Conservation (phyloP, 53 echinoderm and acorn worm species). For the Holothuria leucospilota region DNA sequence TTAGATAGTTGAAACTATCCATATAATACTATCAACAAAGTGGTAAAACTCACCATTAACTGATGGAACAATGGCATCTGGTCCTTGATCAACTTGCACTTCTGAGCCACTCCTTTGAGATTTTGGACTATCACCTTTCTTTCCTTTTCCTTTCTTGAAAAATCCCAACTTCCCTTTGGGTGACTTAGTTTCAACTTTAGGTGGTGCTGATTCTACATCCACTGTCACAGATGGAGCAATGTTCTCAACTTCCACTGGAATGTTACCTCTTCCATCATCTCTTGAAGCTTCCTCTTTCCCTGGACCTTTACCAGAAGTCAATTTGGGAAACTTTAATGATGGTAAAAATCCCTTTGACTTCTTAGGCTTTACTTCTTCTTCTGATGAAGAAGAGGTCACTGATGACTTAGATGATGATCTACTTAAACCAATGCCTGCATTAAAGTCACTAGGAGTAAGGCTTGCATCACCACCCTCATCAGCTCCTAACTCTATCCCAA, state of each 20-base stretch:
- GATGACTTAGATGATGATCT: conserved; percentile 42
- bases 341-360: conserved; percentile 31
- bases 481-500: too few species aligned
- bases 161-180: conserved; percentile 33
- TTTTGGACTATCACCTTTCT: conserved; percentile 25
- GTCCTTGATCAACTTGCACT: too few species aligned
- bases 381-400: conserved; percentile 9
- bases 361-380: conserved; percentile 9
- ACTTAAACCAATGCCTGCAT: conserved; percentile 3
- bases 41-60: too few species aligned
- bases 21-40: too few species aligned
- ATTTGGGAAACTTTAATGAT: conserved; percentile 1
- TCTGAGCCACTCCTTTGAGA: background rate
- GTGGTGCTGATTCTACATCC: conserved; percentile 9
- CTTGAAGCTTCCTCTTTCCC: conserved; percentile 3
- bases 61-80: too few species aligned
- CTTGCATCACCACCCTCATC: background rate
- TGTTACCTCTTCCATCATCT: conserved; percentile 1
- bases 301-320: conserved; percentile 11
- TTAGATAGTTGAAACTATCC: too few species aligned
- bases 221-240: conserved; percentile 22
- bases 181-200: conserved; percentile 14
- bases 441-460: background rate
- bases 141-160: conserved; percentile 38
- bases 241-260: background rate